phyloP scores from a whole-genome alignment of 2,113 vertebrate genomes.

The Ploceus nigricollis region DNA sequence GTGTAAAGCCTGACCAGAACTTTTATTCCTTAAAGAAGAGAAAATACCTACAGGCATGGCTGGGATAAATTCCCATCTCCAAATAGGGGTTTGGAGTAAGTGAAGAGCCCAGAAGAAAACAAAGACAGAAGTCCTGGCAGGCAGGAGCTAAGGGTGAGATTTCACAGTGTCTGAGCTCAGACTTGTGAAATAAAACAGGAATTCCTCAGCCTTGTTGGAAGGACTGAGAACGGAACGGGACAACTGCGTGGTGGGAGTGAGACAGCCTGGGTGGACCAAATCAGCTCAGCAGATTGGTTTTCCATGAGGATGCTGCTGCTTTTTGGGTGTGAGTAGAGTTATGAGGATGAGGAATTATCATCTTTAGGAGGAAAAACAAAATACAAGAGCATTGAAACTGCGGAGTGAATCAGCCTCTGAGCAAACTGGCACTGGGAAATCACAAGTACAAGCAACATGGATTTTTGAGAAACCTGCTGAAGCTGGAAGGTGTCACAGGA shows the following conservation, averaged over 20 bases:
- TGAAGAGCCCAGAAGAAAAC: conserved; percentile 12
- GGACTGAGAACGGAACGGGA: accelerated
- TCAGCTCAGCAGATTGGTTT: neutral
- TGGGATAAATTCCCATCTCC: neutral
- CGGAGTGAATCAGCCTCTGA: neutral
- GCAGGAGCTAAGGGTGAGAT: conserved; percentile 17
- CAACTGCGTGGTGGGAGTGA: neutral
- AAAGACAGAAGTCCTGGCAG: conserved; percentile 2
- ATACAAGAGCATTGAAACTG: neutral
- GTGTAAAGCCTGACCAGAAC: neutral
- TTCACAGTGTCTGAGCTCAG: conserved; percentile 24
- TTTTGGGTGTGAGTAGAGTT: neutral
- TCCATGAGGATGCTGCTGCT: neutral
- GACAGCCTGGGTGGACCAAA: neutral
- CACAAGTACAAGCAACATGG: neutral
- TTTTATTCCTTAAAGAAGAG: neutral
- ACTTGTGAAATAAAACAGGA: neutral
- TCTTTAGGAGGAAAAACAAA: neutral
- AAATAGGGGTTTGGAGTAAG: neutral
- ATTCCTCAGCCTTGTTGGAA: neutral
- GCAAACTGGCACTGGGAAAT: neutral
- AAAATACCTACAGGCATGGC: neutral
- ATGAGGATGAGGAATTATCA: neutral
- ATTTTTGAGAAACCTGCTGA: conserved; percentile 40
- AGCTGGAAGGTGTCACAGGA: conserved; percentile 23